Evolutionary conservation across 2,888 invertebrate genomes (phyloP), one percentile per base, ranked within the genome.

Genomic region (Drepana falcataria): DNA sequence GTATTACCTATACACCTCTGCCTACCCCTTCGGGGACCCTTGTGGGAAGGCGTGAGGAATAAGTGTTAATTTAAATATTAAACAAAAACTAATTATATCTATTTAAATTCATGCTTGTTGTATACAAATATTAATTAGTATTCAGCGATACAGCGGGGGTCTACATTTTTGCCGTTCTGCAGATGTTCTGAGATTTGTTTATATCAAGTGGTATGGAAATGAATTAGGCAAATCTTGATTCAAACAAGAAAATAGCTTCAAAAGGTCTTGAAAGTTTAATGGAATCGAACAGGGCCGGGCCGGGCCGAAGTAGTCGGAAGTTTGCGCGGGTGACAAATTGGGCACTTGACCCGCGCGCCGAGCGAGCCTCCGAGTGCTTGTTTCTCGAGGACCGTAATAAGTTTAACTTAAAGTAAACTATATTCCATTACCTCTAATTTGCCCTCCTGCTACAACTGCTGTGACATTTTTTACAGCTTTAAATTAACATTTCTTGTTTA

Each of bases 331-430:
- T 90, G 91, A 91, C 91, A 91, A 91, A 91, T 91, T 91, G 89
- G 89, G 86, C 86, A 90, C 91, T 91, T 90, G 91, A 90, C 90
- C 90, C 88, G 87, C 79, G 75, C 79, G 77, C 78, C 77, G 79
- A 72, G 73, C 81, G 79, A 77, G 85, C 83, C 86, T 84, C 78
- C 83, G 79, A 83, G 84, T 79, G 84, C 85, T 83, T 88, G 89
- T 87, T 86, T 79, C 88, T 83, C 79, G 81, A 89, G 88, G 79
- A 87, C 89, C 88, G 87, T 90, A 90, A 90, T 91, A 91, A 90
- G 85, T 90, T 89, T 88, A 89, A 90, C 88, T 90, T 89, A 79
- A 89, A 89, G 86, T 90, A 90, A 91, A 91, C 91, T 91, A 90
- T 90, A 89, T 90, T 88, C 89, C 84, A 83, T 87, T 87, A 79